Conservation (phyloP, 2,888 invertebrate genomes). For the Limnephilus marmoratus region DNA sequence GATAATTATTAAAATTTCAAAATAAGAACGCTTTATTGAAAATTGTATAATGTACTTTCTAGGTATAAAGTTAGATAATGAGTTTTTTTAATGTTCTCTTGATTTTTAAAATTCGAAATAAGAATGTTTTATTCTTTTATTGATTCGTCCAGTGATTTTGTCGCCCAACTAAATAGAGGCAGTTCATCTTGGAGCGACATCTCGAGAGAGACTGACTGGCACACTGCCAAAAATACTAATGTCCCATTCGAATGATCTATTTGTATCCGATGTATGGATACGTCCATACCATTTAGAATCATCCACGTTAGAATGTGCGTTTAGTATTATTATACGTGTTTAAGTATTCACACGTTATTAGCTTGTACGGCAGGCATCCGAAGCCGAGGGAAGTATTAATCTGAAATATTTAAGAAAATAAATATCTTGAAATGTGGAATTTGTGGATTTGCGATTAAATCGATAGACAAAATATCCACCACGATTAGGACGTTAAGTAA, state of each 20-base stretch:
- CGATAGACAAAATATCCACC: not conserved
- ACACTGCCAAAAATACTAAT: slow-evolving; percentile 71
- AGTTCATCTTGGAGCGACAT: not conserved
- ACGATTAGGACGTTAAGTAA: no score
- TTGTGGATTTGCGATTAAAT: not conserved
- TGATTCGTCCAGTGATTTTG: not conserved
- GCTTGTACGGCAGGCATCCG: slow-evolving; percentile 2
- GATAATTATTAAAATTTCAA: not conserved
- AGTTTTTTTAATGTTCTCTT: not conserved
- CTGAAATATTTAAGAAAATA: not conserved
- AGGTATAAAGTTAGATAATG: not conserved
- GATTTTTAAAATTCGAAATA: not conserved
- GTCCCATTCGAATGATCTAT: slow-evolving; percentile 77
- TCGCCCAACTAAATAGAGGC: slow-evolving; percentile 4
- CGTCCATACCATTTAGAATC: slow-evolving; percentile 66
- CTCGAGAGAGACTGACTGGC: slow-evolving; percentile 25
- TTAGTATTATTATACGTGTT: not conserved
- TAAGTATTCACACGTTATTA: slow-evolving; percentile 37
- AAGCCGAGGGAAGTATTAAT: not conserved
- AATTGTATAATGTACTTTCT: not conserved
- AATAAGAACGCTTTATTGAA: not conserved
- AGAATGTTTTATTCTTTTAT: not conserved
- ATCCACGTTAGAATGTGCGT: slow-evolving; percentile 48
- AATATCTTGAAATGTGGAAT: not conserved
- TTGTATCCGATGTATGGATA: slow-evolving; percentile 77